phyloP scores from a whole-genome alignment of 2,888 invertebrate species.

The Drosophila rellima region DNA sequence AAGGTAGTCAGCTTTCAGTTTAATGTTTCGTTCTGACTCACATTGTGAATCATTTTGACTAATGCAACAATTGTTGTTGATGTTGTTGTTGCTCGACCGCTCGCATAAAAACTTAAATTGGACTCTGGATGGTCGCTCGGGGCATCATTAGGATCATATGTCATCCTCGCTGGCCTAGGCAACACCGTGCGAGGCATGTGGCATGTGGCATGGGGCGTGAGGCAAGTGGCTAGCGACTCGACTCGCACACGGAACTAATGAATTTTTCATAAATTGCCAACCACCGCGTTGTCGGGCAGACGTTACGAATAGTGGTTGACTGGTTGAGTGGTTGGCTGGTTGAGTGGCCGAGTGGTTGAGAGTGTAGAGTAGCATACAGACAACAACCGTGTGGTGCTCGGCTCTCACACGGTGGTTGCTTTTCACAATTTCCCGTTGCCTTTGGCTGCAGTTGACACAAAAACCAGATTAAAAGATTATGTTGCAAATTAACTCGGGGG shows the following conservation, averaged over 20 bases:
- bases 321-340: not conserved
- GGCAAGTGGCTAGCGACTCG: conserved; percentile 9
- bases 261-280: conserved; percentile 76
- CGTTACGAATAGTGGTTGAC: conserved; percentile 3
- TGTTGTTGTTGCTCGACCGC: conserved; percentile 36
- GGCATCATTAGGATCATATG: conserved; percentile 75
- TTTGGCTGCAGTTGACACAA: conserved; percentile 76
- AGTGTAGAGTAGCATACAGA: too few relatives aligned
- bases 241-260: conserved; percentile 66
- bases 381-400: conserved; percentile 12
- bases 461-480: conserved; percentile 82
- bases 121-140: conserved; percentile 29
- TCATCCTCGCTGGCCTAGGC: conserved; percentile 43
- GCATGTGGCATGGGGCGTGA: not conserved
- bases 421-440: conserved; percentile 8
- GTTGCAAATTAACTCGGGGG: conserved; percentile 78
- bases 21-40: conserved; percentile 7
- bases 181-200: conserved; percentile 7
- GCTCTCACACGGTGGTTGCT: conserved; percentile 38
- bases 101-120: conserved; percentile 39
- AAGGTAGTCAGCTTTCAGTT: not conserved
- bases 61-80: conserved; percentile 11
- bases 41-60: conserved; percentile 29
- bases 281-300: conserved; percentile 40
- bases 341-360: too few relatives aligned